Evolutionary conservation across 92 coral and sea anemone species (phyloP).

Genomic region (Phenganax marumi): DNA sequence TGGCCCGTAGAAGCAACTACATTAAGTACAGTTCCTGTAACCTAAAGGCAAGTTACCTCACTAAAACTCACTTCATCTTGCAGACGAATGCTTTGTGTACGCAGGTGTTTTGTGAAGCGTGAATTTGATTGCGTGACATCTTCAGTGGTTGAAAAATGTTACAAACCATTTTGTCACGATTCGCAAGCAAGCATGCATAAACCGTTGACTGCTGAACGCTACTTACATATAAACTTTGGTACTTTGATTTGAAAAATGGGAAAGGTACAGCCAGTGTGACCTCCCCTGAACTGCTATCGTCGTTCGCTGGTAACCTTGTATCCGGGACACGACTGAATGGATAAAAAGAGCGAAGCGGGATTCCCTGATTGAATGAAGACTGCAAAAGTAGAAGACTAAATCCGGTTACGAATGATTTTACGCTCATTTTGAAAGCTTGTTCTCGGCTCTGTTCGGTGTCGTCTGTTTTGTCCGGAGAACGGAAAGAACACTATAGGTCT

Average conservation of each 20-base stretch:
- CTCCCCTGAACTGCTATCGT: slow-evolving; percentile 34
- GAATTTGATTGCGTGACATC: no score
- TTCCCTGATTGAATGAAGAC: background rate
- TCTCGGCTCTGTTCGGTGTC: background rate
- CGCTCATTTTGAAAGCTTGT: slow-evolving; percentile 1
- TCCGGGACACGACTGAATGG: slow-evolving; percentile 19
- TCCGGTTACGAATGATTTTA: background rate
- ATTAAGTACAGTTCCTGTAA: no score
- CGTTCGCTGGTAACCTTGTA: slow-evolving; percentile 4
- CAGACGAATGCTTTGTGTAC: no score
- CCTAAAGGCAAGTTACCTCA: no score
- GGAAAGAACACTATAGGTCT: background rate
- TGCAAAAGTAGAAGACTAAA: slow-evolving; percentile 4
- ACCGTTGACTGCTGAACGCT: background rate
- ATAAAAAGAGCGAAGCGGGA: slow-evolving; percentile 19
- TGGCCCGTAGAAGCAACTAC: no score
- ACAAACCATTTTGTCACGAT: no score
- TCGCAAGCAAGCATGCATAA: no score
- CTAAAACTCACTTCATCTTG: no score
- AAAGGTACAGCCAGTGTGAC: slow-evolving; percentile 18
- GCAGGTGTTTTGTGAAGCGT: no score
- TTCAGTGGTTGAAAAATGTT: no score
- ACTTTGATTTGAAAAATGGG: slow-evolving; percentile 16
- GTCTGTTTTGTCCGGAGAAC: slow-evolving; percentile 5
- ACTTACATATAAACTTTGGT: slow-evolving; percentile 33